phyloP scores from a whole-genome alignment of 2,113 vertebrate species.

The Porphyrio hochstetteri region DNA sequence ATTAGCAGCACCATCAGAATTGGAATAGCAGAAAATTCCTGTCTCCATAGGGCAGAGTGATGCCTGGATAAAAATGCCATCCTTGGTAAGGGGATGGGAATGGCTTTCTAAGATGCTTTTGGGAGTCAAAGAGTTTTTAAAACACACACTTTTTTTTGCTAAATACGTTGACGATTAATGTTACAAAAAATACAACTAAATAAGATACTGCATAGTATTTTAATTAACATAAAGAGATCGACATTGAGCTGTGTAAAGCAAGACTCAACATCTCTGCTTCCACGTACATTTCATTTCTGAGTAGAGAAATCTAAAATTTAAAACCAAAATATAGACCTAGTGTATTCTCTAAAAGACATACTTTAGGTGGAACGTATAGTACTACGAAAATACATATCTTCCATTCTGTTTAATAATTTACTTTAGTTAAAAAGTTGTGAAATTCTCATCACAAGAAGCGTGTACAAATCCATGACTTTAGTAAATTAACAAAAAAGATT shows the following conservation, averaged over 20 bases:
- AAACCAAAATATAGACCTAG: constrained; percentile 76
- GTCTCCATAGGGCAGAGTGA: constrained; percentile 30
- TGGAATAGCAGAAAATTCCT: constrained; percentile 69
- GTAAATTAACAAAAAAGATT: constrained; percentile 74
- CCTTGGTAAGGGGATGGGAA: background rate
- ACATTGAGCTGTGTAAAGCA: constrained; percentile 60
- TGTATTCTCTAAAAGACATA: constrained; percentile 78
- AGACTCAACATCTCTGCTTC: constrained; percentile 60
- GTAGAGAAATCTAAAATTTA: constrained; percentile 79
- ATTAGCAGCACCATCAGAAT: constrained; percentile 74
- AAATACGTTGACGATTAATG: constrained; percentile 49
- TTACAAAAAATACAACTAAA: constrained; percentile 70
- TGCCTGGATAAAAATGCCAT: constrained; percentile 40
- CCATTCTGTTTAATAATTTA: constrained; percentile 82
- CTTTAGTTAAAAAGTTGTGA: constrained; percentile 79
- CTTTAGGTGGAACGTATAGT: constrained; percentile 65
- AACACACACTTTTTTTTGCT: constrained; percentile 29
- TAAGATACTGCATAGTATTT: constrained; percentile 78
- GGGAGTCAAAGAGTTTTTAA: constrained; percentile 4
- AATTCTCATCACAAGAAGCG: constrained; percentile 71
- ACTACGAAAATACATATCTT: constrained; percentile 84
- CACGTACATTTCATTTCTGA: constrained; percentile 70
- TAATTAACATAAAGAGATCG: constrained; percentile 60
- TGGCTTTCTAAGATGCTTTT: background rate
- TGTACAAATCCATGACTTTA: constrained; percentile 75